Evolutionary conservation across 2,888 invertebrate species (phyloP).

Genomic region (Strigamia transsilvanica): DNA sequence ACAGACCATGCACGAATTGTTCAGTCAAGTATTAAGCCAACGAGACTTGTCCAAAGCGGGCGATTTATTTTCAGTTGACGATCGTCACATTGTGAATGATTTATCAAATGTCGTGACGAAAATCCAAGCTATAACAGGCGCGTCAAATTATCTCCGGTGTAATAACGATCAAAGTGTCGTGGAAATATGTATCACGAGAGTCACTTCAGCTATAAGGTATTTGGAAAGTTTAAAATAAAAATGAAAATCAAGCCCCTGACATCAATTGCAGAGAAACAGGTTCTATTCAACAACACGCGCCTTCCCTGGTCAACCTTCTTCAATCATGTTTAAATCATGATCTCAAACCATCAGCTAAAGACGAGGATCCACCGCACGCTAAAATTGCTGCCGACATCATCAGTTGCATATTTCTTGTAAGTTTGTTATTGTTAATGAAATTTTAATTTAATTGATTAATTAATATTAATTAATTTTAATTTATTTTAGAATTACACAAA

Average conservation of each 20-base stretch:
- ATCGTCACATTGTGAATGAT: slow-evolving; percentile 85
- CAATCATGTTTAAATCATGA: slow-evolving; percentile 90
- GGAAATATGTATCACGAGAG: slow-evolving; percentile 91
- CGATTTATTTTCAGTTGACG: slow-evolving; percentile 87
- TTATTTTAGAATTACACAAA: slow-evolving; percentile 73
- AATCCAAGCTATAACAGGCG: slow-evolving; percentile 77
- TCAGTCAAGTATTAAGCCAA: slow-evolving; percentile 87
- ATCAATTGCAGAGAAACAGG: slow-evolving; percentile 74
- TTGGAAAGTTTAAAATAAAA: slow-evolving; percentile 31
- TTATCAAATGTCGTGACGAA: slow-evolving; percentile 81
- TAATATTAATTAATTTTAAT: too few species aligned
- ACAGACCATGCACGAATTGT: slow-evolving; percentile 83
- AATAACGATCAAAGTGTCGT: slow-evolving; percentile 94
- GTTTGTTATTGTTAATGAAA: slow-evolving; percentile 59
- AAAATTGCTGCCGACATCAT: slow-evolving; percentile 96
- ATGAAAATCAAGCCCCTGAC: background rate
- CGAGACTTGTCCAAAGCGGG: slow-evolving; percentile 89
- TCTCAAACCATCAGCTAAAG: slow-evolving; percentile 77
- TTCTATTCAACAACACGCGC: slow-evolving; percentile 85
- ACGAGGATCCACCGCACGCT: slow-evolving; percentile 93
- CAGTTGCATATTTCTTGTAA: slow-evolving; percentile 90
- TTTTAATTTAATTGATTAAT: background rate
- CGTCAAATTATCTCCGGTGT: slow-evolving; percentile 82
- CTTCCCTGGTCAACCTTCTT: slow-evolving; percentile 81
- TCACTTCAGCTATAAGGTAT: slow-evolving; percentile 85